Base-by-base conservation (phyloP, 2,888 invertebrate species). In the Julus scanicus region DNA sequence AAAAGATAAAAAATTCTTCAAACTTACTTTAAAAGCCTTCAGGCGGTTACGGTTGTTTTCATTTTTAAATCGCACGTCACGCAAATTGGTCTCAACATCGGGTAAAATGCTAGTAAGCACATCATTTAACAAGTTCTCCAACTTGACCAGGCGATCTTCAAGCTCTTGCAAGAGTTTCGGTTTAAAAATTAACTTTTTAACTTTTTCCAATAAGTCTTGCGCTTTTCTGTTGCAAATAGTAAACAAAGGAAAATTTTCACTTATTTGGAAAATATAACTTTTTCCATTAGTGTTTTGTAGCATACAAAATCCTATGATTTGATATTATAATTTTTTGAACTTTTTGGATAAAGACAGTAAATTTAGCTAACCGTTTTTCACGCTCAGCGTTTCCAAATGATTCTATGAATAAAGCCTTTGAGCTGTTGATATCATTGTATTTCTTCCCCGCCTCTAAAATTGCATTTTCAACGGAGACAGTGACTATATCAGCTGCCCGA, bases 361-460 rank as follows among this genome's bases (percentile, higher is more conserved):
- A 17, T n/a, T 63, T 63, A 80, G 53, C 20, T 37, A 13, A 49
- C 90, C 89, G 87, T 15, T 89, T 63, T 87, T 90, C 91, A 11
- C 89, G 89, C 57, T 90, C 89, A 8, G 91, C 91, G 37, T 80
- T 80, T 57, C 90, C 88, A 17, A 89, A 89, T 84, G 89, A 89
- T 80, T 90, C 86, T 9, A 90, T 90, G 83, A 90, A 90, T 87
- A 92, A 91, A 89, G 92, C 91, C 9, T 91, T 90, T 80, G 80
- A 80, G 44, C 90, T 90, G 88, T 91, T 90, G 2, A 93, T 91
- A 88, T 91, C 90, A 40, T 91, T 90, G 15, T 93, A 90, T 44
- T 92, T 91, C 89, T 90, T 90, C 88, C 91, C 91, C 2, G 93
- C 92, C 90, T 93, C 93, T 40, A 90, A 90, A 88, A 92, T 89